Evolutionary conservation across 2,113 vertebrate species (phyloP), one percentile per base, ranked within the genome.

Genomic region (Pagrus major): DNA sequence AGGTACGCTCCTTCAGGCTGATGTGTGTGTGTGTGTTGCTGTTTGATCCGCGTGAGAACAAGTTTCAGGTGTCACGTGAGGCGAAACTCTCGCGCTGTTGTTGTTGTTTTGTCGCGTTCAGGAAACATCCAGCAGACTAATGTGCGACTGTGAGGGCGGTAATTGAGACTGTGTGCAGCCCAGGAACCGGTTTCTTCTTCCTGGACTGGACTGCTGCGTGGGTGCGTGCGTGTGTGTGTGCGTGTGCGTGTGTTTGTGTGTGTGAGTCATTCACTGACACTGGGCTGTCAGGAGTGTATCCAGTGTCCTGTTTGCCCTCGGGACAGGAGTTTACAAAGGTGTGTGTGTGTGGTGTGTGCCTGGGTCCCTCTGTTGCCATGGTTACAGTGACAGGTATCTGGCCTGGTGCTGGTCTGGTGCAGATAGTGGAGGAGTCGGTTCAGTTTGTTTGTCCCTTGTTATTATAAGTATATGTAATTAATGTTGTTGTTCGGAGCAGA

Each of bases 111-210:
- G 51, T 9, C 49, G 49, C 47, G 46, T n/a, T 61, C 56, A 52
- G 35, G 21, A 35, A 51, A 33, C 42, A 44, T n/a, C 39, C 2
- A 25, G 14, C 2, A 25, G 14, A 6, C 31, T 23, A 9, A 56
- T 7, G 31, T 59, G 66, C 59, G 11, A 16, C 29, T 12, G 18
- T 11, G 49, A 71, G 9, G 54, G 27, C 18, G 16, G 31, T 15
- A 2, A 47, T 47, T 72, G 16, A 51, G 2, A 31, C 29, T 39
- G 15, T 29, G 47, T 27, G 3, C 12, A 23, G 14, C 2, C 9
- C 18, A 47, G 25, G 41, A 82, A 85, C 82, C 55, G 78, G 86
- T 79, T 78, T 70, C 5, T 8, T 29, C 11, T 52, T 25, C 23
- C 51, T 27, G 9, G 46, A 11, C 21, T 23, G 4, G n/a, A n/a